Evolutionary conservation across 2,888 invertebrate genomes (phyloP).

Genomic region (Melipona beecheii): DNA sequence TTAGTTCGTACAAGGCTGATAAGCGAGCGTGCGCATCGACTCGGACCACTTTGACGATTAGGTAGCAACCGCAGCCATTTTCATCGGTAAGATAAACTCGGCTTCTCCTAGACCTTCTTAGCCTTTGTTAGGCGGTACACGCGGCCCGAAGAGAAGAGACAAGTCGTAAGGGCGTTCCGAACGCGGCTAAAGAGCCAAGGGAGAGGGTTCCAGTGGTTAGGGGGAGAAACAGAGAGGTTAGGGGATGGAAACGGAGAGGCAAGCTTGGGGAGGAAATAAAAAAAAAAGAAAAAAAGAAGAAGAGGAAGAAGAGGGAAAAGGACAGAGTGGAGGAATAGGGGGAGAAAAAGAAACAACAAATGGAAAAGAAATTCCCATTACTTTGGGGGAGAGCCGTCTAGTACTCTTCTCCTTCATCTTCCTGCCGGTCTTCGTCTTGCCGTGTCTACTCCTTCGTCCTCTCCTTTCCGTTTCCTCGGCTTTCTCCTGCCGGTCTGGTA

Average conservation of each 20-base stretch:
- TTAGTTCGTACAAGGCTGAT: not conserved
- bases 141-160: slow-evolving; percentile 52
- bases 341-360: slow-evolving; percentile 63
- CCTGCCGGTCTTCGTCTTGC: slow-evolving; percentile 45
- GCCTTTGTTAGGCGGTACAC: slow-evolving; percentile 56
- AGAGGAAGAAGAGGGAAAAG: slow-evolving; percentile 15
- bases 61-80: slow-evolving; percentile 50
- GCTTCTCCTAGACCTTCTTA: slow-evolving; percentile 48
- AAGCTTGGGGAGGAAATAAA: slow-evolving; percentile 48
- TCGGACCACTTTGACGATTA: slow-evolving; percentile 61
- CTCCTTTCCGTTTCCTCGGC: slow-evolving; percentile 31
- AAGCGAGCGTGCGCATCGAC: slow-evolving; percentile 24
- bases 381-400: slow-evolving; percentile 75
- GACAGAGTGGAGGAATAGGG: slow-evolving; percentile 44
- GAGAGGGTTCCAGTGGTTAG: slow-evolving; percentile 27
- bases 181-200: slow-evolving; percentile 42
- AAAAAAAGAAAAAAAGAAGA: not conserved
- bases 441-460: slow-evolving; percentile 43
- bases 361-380: slow-evolving; percentile 80
- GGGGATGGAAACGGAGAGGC: slow-evolving; percentile 58
- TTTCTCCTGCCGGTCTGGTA: slow-evolving; percentile 47
- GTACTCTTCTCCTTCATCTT: slow-evolving; percentile 71
- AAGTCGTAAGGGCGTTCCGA: slow-evolving; percentile 54
- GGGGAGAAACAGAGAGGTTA: not conserved
- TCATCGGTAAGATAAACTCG: slow-evolving; percentile 59